These are phyloP conservation scores for Aphrophora alni DNA, from an alignment of 2,888 invertebrate species.

Conservation along the genomic window DNA sequence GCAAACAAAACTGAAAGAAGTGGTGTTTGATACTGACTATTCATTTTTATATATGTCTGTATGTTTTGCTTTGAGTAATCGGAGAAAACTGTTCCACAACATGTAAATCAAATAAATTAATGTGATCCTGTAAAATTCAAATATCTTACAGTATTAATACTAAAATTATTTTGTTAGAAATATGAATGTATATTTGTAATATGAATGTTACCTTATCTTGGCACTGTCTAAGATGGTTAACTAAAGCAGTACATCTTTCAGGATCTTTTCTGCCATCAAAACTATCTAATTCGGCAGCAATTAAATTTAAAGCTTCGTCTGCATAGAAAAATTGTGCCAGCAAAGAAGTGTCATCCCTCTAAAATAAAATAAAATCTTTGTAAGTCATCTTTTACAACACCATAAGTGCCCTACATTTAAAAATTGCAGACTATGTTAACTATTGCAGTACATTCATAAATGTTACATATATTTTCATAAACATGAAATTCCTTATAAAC, in stretches of 20 bases:
- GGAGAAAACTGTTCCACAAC: no score
- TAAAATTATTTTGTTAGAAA: background rate
- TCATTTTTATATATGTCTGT: no score
- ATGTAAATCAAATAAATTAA: no score
- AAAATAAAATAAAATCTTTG: conserved; percentile 56
- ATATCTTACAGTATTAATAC: background rate
- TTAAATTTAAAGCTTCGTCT: conserved; percentile 93
- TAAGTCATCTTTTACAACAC: no score
- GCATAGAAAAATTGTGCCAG: conserved; percentile 98
- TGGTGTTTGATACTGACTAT: no score
- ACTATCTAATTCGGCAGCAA: conserved; percentile 96
- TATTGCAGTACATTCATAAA: no score
- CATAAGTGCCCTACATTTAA: no score
- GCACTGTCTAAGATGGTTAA: conserved; percentile 92
- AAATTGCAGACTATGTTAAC: no score
- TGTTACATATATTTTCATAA: no score
- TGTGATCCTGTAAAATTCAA: background rate
- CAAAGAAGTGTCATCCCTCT: conserved; percentile 92
- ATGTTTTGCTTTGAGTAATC: no score
- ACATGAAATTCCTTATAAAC: no score
- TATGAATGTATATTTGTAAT: background rate
- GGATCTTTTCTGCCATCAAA: conserved; percentile 99
- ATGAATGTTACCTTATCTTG: conserved; percentile 67
- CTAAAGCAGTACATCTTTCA: conserved; percentile 92
- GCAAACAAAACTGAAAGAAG: no score